Evolutionary conservation across 2,113 vertebrate genomes (phyloP).

Genomic region (Gallinago media): DNA sequence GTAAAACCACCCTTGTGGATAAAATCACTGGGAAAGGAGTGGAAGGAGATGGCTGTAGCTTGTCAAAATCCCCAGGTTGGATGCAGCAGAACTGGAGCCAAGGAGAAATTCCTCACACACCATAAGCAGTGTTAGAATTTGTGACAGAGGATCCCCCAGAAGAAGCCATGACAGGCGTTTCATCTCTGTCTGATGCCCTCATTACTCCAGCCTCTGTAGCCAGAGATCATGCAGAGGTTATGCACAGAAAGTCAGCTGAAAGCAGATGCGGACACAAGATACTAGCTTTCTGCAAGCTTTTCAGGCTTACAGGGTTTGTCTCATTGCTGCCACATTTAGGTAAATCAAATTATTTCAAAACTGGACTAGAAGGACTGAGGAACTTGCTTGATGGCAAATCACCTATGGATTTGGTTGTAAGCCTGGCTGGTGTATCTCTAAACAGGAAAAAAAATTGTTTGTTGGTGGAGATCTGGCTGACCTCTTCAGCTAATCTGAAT

Average conservation of each 20-base stretch:
- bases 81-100: conserved; percentile 57
- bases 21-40: conserved; percentile 49
- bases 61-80: conserved; percentile 42
- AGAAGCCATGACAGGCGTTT: neutral
- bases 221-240: neutral
- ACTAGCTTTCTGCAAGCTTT: neutral
- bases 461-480: neutral
- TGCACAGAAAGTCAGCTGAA: neutral
- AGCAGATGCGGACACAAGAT: neutral
- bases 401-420: neutral
- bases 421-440: neutral
- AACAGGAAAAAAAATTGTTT: neutral
- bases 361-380: neutral
- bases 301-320: rapidly evolving
- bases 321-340: neutral
- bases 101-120: conserved; percentile 7
- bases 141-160: neutral
- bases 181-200: neutral
- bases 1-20: conserved; percentile 34
- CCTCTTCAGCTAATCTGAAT: neutral
- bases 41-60: conserved; percentile 22
- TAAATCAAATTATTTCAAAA: neutral
- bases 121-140: neutral
- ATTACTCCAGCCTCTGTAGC: neutral
- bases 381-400: neutral